phyloP scores from a whole-genome alignment of 2,888 invertebrate species.

The Mythimna lalbum region DNA sequence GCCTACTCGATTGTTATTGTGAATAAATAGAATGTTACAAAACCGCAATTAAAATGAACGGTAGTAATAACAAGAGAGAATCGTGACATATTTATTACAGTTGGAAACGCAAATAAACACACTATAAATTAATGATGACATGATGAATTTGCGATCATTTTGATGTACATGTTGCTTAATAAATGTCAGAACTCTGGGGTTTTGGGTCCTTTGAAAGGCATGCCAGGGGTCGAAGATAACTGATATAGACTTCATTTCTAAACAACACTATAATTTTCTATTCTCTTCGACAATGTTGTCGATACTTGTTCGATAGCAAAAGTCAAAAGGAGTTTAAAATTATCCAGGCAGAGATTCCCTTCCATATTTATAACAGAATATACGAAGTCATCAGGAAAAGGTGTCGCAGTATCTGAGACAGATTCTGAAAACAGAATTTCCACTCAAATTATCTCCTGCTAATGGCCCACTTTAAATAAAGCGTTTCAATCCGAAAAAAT shows the following conservation, averaged over 20 bases:
- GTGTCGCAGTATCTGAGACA: background rate
- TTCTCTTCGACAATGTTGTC: background rate
- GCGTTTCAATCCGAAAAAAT: conserved; percentile 41
- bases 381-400: background rate
- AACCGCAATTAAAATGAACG: conserved; percentile 32
- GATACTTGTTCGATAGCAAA: background rate
- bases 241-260: too few species aligned
- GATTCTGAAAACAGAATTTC: conserved; percentile 16
- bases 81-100: conserved; percentile 8
- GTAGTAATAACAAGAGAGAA: conserved; percentile 20
- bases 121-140: conserved; percentile 12
- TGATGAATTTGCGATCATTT: conserved; percentile 1
- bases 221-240: too few species aligned
- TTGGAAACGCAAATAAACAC: conserved; percentile 19
- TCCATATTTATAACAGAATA: background rate
- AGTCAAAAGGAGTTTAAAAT: background rate
- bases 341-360: background rate
- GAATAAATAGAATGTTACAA: conserved; percentile 46
- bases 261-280: too few species aligned
- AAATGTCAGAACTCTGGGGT: background rate
- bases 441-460: conserved; percentile 37
- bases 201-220: too few species aligned
- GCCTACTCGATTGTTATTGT: conserved; percentile 41
- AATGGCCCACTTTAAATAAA: conserved; percentile 40
- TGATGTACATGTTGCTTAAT: background rate